Percentiles rank a stretch among this genome's conserved stretches.
phyloP scores from a whole-genome alignment of 2,113 vertebrate species.

The Lepus americanus region DNA sequence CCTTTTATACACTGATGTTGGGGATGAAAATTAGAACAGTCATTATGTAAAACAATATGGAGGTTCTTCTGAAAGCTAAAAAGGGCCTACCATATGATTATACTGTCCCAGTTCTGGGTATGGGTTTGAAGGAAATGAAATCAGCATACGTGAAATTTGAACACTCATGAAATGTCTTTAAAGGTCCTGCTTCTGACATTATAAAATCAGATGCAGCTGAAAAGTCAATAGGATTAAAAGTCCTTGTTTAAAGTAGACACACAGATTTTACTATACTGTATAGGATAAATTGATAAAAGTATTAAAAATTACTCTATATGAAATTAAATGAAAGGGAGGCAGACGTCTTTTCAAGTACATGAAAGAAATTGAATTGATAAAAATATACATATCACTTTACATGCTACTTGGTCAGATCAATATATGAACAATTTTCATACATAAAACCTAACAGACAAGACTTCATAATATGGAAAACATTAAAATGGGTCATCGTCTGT shows the following conservation, averaged over 20 bases:
- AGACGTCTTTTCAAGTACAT: neutral
- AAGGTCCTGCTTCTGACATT: neutral
- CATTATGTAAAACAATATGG: too few species aligned
- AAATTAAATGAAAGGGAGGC: neutral
- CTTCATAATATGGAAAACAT: neutral
- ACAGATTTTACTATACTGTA: neutral
- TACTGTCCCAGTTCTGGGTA: too few species aligned
- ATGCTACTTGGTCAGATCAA: neutral
- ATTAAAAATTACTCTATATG: neutral
- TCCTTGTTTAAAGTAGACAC: neutral
- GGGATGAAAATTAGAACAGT: too few species aligned
- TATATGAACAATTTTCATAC: neutral
- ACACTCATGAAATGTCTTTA: neutral
- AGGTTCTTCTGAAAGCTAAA: too few species aligned
- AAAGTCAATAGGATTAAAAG: conserved; percentile 1
- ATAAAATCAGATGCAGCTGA: neutral
- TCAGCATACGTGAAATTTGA: neutral
- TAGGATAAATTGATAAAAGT: neutral
- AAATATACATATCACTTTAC: neutral
- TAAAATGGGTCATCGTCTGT: neutral
- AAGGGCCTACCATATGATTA: too few species aligned
- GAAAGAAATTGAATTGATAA: neutral
- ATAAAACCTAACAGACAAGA: neutral
- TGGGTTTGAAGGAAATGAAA: neutral
- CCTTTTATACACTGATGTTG: too few species aligned